A percentile compares a stretch with the other conserved stretches of the same genome.
phyloP scores from a whole-genome alignment of 1,140 invertebrate species.

The Agraylea sexmaculata region DNA sequence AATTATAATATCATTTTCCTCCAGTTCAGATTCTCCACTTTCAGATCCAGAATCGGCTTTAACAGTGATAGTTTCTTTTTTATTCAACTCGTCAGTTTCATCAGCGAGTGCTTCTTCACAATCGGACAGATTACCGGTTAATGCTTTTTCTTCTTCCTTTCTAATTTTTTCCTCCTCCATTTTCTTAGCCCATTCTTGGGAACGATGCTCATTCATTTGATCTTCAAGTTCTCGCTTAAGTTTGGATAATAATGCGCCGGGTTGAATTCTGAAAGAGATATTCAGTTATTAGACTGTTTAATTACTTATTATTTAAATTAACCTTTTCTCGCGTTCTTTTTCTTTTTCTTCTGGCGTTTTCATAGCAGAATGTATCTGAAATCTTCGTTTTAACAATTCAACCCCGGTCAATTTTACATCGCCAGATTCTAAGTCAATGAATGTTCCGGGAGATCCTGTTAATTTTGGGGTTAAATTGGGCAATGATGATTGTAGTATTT shows the following conservation, averaged over 20 bases:
- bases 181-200: conserved; percentile 51
- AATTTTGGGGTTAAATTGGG: conserved; percentile 37
- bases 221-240: conserved; percentile 50
- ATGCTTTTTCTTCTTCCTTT: conserved; percentile 28
- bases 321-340: conserved; percentile 36
- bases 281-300: not conserved
- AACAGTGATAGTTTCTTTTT: conserved; percentile 15
- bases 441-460: conserved; percentile 41
- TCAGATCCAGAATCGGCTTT: conserved; percentile 33
- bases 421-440: conserved; percentile 45
- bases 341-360: conserved; percentile 36
- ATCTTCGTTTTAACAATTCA: conserved; percentile 47
- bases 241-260: conserved; percentile 46
- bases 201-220: conserved; percentile 47
- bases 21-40: conserved; percentile 29
- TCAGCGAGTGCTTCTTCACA: conserved; percentile 20
- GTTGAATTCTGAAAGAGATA: conserved; percentile 31
- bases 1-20: conserved; percentile 32
- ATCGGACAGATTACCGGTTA: conserved; percentile 25
- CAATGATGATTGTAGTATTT: conserved; percentile 2
- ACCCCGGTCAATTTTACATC: conserved; percentile 38
- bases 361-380: conserved; percentile 43
- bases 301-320: conserved; percentile 14
- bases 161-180: conserved; percentile 34
- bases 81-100: conserved; percentile 20